Base-by-base conservation (phyloP, 2,888 invertebrate genomes). In the Pelosia muscerda region DNA sequence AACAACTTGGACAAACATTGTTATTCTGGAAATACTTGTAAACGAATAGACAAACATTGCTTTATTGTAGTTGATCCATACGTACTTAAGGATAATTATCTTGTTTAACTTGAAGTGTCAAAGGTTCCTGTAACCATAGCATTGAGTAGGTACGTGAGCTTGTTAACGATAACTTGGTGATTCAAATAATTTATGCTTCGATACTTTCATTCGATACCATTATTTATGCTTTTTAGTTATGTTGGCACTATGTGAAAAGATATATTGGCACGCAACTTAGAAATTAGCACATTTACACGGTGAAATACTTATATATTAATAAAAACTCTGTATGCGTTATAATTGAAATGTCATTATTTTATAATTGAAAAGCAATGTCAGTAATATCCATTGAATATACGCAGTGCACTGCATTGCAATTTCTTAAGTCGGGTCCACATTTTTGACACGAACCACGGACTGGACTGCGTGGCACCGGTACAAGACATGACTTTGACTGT, bases 1-100 rank as follows among this genome's bases (percentile, higher is more conserved):
- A 86, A 83, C 73, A 61, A 60, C 63, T 66, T 66, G 63, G 68
- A 81, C 81, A 84, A 85, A 85, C 75, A 84, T 56, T 73, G 73
- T 78, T 76, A 64, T 83, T 83, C 79, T 81, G 78, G 79, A 83
- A 76, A 73, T 77, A 81, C 75, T 81, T 73, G 63, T 75, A 78
- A 79, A 61, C 25, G 22, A 68, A 74, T 75, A 74, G 63, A 72
- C 66, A 80, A 73, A 77, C 69, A 77, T 72, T 68, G 55, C 53
- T 65, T 64, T 49, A 55, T 5, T 22, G 25, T 28, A 10, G 19
- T 57, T 28, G 19, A 49, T 49, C 49, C 8, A 9, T 9, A n/a
- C 49, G 49, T n/a, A 49, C 49, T 49, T n/a, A n/a, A n/a, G 49
- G 49, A 49, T 49, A 49, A n/a, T n/a, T 49, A n/a, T 49, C 9